A percentile compares a stretch with the other conserved stretches of the same genome.
phyloP scores from a whole-genome alignment of 2,797 vertebrate species.

The Austrolebias charrua region DNA sequence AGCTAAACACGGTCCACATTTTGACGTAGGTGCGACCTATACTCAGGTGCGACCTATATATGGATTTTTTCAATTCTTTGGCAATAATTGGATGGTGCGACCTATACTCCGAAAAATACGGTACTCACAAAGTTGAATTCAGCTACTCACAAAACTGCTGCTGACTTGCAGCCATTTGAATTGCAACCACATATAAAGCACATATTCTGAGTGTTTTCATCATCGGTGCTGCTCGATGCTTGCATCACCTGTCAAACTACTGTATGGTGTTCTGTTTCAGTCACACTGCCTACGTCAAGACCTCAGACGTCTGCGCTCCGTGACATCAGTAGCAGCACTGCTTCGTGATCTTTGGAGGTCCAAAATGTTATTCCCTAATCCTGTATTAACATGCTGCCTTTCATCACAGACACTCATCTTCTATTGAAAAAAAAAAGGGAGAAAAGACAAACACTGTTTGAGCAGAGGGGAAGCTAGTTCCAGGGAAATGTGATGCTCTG shows the following conservation, averaged over 20 bases:
- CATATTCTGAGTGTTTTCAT: slow-evolving; percentile 51
- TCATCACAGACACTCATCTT: slow-evolving; percentile 57
- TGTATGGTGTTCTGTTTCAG: slow-evolving; percentile 48
- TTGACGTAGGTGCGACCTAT: too few species aligned
- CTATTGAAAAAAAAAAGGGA: slow-evolving; percentile 37
- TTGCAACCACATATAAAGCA: slow-evolving; percentile 42
- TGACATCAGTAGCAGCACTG: slow-evolving; percentile 69
- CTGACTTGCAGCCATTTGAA: slow-evolving; percentile 39
- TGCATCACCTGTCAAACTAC: slow-evolving; percentile 64
- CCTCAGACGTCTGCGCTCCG: slow-evolving; percentile 50
- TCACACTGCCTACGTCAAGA: slow-evolving; percentile 45
- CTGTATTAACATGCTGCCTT: slow-evolving; percentile 56
- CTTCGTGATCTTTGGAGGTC: slow-evolving; percentile 47
- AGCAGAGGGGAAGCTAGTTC: slow-evolving; percentile 31
- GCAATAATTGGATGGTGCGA: too few species aligned
- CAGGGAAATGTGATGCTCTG: slow-evolving; percentile 47
- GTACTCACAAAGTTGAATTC: too few species aligned
- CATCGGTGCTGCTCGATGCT: slow-evolving; percentile 49
- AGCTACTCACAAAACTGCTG: slow-evolving; percentile 32
- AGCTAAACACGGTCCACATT: too few species aligned
- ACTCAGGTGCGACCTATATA: too few species aligned
- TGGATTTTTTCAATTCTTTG: too few species aligned
- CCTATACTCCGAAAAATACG: too few species aligned
- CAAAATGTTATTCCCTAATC: slow-evolving; percentile 49
- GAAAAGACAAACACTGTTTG: slow-evolving; percentile 32